Conservation (phyloP, 2,797 vertebrate species). For the Hippoglossus hippoglossus region DNA sequence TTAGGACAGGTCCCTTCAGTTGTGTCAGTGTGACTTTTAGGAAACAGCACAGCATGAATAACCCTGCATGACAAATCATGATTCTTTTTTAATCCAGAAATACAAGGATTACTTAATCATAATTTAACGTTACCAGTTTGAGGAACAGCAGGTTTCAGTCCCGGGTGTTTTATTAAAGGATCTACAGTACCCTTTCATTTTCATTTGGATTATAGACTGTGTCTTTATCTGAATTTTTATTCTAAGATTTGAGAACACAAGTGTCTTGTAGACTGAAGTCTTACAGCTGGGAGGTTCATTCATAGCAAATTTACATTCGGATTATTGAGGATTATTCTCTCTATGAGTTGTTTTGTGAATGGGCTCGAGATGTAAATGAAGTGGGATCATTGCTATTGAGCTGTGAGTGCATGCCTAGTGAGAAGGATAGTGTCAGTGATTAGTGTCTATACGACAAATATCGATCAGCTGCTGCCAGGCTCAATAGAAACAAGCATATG, state of each 20-base stretch:
- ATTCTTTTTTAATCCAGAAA: no score
- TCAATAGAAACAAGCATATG: constrained; percentile 43
- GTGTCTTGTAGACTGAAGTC: not conserved
- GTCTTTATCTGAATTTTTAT: not conserved
- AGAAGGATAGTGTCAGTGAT: constrained; percentile 35
- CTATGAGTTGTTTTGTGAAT: constrained; percentile 24
- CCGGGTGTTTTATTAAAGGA: not conserved
- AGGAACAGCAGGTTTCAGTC: not conserved
- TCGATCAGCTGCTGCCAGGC: constrained; percentile 40
- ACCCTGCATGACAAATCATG: not conserved
- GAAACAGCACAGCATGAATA: not conserved
- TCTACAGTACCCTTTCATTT: not conserved
- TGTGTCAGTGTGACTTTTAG: not conserved
- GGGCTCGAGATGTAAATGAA: constrained; percentile 41
- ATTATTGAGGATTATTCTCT: constrained; percentile 19
- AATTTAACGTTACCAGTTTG: no score
- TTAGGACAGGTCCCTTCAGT: not conserved
- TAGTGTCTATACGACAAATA: constrained; percentile 38
- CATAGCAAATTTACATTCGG: not conserved
- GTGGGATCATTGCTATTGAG: constrained; percentile 55
- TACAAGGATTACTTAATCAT: no score
- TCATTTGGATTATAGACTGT: not conserved
- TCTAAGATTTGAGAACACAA: not conserved
- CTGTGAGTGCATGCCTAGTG: not conserved
- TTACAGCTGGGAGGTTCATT: constrained; percentile 1